Percentiles rank a stretch among this genome's conserved stretches.
Conservation (phyloP, 2,797 vertebrate species). For the Fringilla coelebs region DNA sequence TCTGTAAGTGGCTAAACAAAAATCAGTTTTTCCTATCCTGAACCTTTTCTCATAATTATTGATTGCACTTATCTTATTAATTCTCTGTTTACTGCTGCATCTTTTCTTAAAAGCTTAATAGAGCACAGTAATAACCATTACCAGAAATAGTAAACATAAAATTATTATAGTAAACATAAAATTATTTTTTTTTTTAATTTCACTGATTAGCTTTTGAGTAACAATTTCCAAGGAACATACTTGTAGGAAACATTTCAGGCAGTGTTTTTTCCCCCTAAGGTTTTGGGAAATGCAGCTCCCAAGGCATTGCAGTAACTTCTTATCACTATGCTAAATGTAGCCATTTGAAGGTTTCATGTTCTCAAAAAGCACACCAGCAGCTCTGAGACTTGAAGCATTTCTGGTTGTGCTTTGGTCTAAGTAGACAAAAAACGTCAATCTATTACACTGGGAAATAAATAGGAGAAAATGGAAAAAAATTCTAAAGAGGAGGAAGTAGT, state of each 20-base stretch:
- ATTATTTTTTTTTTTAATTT: neutral
- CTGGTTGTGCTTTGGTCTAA: neutral
- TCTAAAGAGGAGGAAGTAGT: neutral
- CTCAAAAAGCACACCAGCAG: neutral
- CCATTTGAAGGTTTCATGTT: neutral
- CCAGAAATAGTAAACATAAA: neutral
- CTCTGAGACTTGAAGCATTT: neutral
- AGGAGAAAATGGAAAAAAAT: neutral
- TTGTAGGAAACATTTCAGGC: neutral
- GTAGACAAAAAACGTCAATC: neutral
- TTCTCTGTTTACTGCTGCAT: neutral
- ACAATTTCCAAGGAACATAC: neutral
- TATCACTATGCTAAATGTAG: neutral
- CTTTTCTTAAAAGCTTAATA: neutral
- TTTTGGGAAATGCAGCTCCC: neutral
- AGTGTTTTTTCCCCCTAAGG: neutral
- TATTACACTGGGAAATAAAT: neutral
- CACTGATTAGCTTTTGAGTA: neutral
- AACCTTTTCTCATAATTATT: neutral
- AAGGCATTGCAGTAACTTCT: neutral
- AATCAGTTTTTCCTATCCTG: neutral
- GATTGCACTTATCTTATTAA: neutral
- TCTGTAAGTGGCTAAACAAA: neutral
- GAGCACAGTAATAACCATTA: neutral
- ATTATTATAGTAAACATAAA: no score